Evolutionary conservation across 53 echinoderm and acorn worm species (phyloP), one percentile per base, ranked within the genome.

Genomic region (Hippasteria phrygiana): DNA sequence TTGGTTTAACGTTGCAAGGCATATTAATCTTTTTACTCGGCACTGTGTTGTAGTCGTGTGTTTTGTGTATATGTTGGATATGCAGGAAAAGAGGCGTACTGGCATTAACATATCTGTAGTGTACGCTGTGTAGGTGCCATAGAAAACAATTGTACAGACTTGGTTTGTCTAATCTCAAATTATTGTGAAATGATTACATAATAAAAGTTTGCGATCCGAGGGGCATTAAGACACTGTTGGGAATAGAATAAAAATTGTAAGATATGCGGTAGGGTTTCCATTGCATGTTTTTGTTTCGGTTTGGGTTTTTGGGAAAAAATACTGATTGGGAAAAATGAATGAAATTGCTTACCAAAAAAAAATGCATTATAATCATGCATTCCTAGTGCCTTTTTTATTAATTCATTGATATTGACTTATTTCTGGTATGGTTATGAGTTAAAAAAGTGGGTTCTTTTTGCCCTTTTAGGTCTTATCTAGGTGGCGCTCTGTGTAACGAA

Each of bases 61-160:
- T 28, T 31, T 53, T 76, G 35, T 76, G 53, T 76, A 76, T 76
- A 74, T 74, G 29, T 74, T 16, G 48, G 12, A 48, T 27, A 36
- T 27, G 51, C 32, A 76, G 34, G 27, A 45, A 48, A 20, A 5
- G 29, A 32, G 5, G 36, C 11, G 32, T 34, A 29, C 11, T 67
- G 7, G 33, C 5, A 5, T 7, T 11, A 45, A 45, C 46, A 7
- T 7, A 7, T 11, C 46, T 7, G 46, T 11, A 45, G 46, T 11
- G 11, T 11, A 45, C 11, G 6, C 11, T 45, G 46, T 45, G 11
- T 45, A 45, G 9, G 14, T 17, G 51, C 51, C 51, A 51, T n/a
- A n/a, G n/a, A n/a, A n/a, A n/a, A n/a, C n/a, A n/a, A n/a, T n/a
- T n/a, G n/a, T n/a, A n/a, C n/a, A n/a, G n/a, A n/a, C n/a, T n/a